phyloP scores from a whole-genome alignment of 2,797 vertebrate species.

The Arnoldichthys spilopterus region DNA sequence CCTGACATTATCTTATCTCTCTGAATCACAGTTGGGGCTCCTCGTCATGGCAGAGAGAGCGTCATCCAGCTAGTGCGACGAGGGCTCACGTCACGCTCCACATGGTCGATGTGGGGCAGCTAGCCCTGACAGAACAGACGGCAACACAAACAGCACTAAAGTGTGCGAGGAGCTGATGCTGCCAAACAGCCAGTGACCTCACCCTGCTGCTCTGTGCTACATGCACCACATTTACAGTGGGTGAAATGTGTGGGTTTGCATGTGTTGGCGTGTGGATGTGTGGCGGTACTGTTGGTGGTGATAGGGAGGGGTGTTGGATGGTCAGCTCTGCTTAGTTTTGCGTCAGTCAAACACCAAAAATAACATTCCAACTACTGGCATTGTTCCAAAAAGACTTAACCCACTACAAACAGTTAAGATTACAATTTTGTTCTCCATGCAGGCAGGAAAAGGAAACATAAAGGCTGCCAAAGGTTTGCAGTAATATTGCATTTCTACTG shows the following conservation, averaged over 20 bases:
- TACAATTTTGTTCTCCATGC: background rate
- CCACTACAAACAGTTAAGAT: conserved; percentile 32
- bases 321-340: conserved; percentile 18
- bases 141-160: background rate
- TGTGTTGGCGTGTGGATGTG: conserved; percentile 9
- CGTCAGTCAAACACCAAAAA: conserved; percentile 28
- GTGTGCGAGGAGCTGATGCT: conserved; percentile 22
- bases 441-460: conserved; percentile 14
- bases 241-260: conserved; percentile 13
- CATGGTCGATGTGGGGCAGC: conserved; percentile 45
- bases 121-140: conserved; percentile 37
- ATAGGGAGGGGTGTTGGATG: background rate
- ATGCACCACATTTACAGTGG: conserved; percentile 2
- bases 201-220: background rate
- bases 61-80: conserved; percentile 37
- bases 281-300: background rate
- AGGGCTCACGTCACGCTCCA: conserved; percentile 45
- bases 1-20: conserved; percentile 52
- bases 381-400: conserved; percentile 16
- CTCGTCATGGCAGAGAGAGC: conserved; percentile 33
- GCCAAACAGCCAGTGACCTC: conserved; percentile 37
- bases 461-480: conserved; percentile 7
- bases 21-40: conserved; percentile 45
- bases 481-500: background rate
- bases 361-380: conserved; percentile 26